Base-by-base conservation (phyloP, 2,797 vertebrate species). In the Tolypeutes matacus region DNA sequence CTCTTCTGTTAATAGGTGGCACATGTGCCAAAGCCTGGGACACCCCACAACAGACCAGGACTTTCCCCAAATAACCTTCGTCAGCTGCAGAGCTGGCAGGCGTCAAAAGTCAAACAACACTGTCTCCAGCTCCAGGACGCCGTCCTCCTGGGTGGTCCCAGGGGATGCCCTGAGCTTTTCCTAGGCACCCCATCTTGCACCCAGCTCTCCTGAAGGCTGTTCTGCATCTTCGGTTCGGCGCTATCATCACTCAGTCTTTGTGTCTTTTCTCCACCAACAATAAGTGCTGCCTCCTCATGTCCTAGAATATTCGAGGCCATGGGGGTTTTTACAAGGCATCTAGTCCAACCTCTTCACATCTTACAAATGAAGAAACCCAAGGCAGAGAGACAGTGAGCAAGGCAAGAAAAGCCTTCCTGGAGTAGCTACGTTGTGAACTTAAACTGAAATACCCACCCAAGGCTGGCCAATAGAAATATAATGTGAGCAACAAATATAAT, bases 81-180 rank as follows among this genome's bases (percentile, higher is more conserved):
- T 70, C 53, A 60, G 83, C 53, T 77, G 72, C 82, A 1, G 31
- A 31, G 58, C 77, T 25, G n/a, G 25, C 34, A 8, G 3, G 34
- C 1, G 0, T 77, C 23, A n/a, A 51, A 34, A 29, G n/a, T 21
- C 0, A 25, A 56, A 11, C 7, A 42, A 2, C 7, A 0, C 58
- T 2, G 1, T 56, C 27, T 94, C 51, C 18, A 6, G 42, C 39
- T n/a, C 58, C 4, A 20, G 42, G 72, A 70, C 12, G 14, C 34
- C 0, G 4, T 21, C 60, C 51, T 77, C 39, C 36, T 49, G 76
- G 53, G 34, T 65, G 60, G 12, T 14, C 25, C 0, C 58, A 14
- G 53, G 21, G 12, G 39, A 7, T 0, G 2, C 51, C 18, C 62
- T 10, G 14, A 64, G 42, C 84, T 84, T 56, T 29, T 53, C 86